Evolutionary conservation across 2,888 invertebrate species (phyloP).

Genomic region (Epinotia brunnichana): DNA sequence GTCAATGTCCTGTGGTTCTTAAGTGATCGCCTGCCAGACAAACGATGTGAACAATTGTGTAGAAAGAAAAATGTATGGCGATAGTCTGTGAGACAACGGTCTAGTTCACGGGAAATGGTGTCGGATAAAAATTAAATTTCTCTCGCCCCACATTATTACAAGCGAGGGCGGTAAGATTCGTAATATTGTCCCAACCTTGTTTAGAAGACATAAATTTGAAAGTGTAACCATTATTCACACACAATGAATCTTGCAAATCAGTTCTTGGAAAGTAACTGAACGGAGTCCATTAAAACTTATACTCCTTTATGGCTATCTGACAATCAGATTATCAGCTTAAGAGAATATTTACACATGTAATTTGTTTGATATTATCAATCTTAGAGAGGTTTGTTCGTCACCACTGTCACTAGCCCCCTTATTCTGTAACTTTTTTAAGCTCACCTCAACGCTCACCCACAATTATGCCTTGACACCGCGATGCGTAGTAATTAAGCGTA

Average conservation of each 20-base stretch:
- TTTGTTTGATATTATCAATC: slow-evolving; percentile 2
- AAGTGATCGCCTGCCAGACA: slow-evolving; percentile 64
- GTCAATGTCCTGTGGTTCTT: slow-evolving; percentile 71
- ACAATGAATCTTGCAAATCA: slow-evolving; percentile 32
- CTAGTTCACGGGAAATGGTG: slow-evolving; percentile 22
- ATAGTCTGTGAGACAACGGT: slow-evolving; percentile 23
- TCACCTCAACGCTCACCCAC: too few relatives aligned
- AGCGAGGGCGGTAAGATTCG: slow-evolving; percentile 29
- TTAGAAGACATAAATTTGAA: slow-evolving; percentile 35
- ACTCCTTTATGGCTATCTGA: slow-evolving; percentile 13
- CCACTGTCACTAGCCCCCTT: too few relatives aligned
- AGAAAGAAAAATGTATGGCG: slow-evolving; percentile 45
- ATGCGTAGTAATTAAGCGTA: too few relatives aligned
- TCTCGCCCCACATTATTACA: slow-evolving; percentile 19
- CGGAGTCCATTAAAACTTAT: slow-evolving; percentile 24
- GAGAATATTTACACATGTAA: slow-evolving; percentile 20
- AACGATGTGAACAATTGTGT: slow-evolving; percentile 64
- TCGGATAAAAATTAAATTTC: slow-evolving; percentile 27
- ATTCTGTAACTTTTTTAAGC: too few relatives aligned
- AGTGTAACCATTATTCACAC: slow-evolving; percentile 31
- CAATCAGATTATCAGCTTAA: slow-evolving; percentile 28
- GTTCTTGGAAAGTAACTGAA: slow-evolving; percentile 17
- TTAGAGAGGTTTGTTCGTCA: slow-evolving; percentile 7
- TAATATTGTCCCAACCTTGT: slow-evolving; percentile 10
- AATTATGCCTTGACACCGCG: too few relatives aligned